Evolutionary conservation across 1,140 invertebrate species (phyloP), one percentile per base, ranked within the genome.

Genomic region (Vanessa tameamea): DNA sequence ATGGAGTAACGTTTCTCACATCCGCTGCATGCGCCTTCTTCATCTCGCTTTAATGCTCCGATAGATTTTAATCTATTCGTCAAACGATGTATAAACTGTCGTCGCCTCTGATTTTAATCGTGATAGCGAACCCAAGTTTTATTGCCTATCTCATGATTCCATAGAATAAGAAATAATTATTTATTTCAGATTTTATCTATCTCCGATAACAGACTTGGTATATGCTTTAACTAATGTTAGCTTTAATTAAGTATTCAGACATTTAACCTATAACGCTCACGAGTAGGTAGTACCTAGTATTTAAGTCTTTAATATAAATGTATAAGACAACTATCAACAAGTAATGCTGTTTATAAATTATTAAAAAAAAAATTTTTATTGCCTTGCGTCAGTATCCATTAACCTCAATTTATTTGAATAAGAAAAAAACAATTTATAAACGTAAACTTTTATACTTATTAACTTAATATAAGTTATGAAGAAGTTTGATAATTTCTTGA

Each of bases 21-120:
- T 91, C 90, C 88, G 88, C 80, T 87, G 88, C 85, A 87, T 86
- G 87, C 88, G 85, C 88, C 87, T 88, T 83, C 86, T 83, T 85
- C 82, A 77, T 84, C 84, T 88, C 81, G 82, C 77, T 86, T 85
- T 86, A 87, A 85, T 85, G 83, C 79, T 76, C 37, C 81, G 73
- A 85, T 86, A 90, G 89, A 91, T 90, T 86, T 78, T 87, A 85
- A 92, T 92, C 90, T 88, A 84, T 87, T 91, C 88, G 87, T 91
- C 88, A 90, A 89, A 83, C 88, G 82, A 83, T 86, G 84, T 88
- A 88, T 88, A 87, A 88, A 90, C 83, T 89, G 88, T 91, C 87
- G 86, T 85, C 87, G 83, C 86, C 77, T 85, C 77, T 77, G 86
- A 92, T 91, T 82, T 85, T 83, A 75, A 84, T 89, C 79, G 65